Conservation (phyloP, 1,140 invertebrate genomes). For the Pogonus chalceus region DNA sequence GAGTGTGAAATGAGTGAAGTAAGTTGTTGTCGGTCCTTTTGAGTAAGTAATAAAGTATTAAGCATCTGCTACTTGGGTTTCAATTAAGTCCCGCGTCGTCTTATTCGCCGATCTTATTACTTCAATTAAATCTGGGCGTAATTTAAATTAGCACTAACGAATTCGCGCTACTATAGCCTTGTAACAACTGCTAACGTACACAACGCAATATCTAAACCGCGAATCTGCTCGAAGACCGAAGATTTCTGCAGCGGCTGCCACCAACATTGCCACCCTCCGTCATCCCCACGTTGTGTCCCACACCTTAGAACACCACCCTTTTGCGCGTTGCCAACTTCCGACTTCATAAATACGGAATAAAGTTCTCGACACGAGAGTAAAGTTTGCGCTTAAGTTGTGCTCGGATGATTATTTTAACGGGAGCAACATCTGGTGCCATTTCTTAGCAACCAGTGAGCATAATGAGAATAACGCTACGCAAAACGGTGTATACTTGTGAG, state of each 20-base stretch:
- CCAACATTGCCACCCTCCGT: no score
- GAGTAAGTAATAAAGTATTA: not conserved
- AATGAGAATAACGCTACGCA: no score
- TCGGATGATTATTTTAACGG: slow-evolving; percentile 17
- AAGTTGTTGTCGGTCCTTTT: no score
- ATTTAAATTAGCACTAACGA: slow-evolving; percentile 7
- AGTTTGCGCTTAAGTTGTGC: slow-evolving; percentile 16
- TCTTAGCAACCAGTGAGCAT: slow-evolving; percentile 4
- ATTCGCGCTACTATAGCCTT: slow-evolving; percentile 1
- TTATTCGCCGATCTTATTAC: slow-evolving; percentile 1
- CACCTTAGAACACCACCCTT: not conserved
- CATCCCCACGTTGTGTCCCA: not conserved
- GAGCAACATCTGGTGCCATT: slow-evolving; percentile 14
- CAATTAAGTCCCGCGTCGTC: not conserved
- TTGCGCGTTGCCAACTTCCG: slow-evolving; percentile 13
- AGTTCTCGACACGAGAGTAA: slow-evolving; percentile 13
- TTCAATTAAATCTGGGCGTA: slow-evolving; percentile 6
- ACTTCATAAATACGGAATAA: slow-evolving; percentile 18
- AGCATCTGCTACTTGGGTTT: not conserved
- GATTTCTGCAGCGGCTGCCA: no score
- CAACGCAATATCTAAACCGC: slow-evolving; percentile 5
- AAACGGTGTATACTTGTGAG: no score
- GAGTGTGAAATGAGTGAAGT: no score
- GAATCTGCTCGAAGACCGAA: not conserved
- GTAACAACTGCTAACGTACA: slow-evolving; percentile 7